Conservation (phyloP, 2,113 vertebrate genomes). For the Pteronura brasiliensis region DNA sequence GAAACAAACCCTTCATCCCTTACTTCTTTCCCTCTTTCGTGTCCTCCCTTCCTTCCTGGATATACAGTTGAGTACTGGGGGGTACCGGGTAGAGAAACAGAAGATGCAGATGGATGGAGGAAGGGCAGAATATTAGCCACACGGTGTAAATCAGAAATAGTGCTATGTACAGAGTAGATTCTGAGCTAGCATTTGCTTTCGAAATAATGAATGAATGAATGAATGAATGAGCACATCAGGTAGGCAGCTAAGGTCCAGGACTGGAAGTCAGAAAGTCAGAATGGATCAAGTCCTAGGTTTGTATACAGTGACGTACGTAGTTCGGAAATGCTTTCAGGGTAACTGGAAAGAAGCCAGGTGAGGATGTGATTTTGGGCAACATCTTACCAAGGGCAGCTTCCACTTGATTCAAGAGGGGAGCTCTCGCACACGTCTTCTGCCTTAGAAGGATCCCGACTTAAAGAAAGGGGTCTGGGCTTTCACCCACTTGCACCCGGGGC, state of each 20-base stretch:
- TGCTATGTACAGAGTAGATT: background rate
- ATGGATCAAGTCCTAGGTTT: background rate
- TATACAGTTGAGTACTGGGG: background rate
- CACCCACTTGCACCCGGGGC: rapidly evolving
- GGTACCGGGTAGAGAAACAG: background rate
- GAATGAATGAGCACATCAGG: background rate
- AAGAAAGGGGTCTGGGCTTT: background rate
- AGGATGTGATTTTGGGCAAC: background rate
- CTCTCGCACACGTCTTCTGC: background rate
- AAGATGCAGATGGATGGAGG: background rate
- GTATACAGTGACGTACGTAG: background rate
- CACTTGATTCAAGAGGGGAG: background rate
- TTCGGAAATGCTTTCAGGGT: background rate
- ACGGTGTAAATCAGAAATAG: background rate
- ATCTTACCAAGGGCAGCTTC: background rate
- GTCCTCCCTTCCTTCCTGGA: background rate
- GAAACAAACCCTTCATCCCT: background rate
- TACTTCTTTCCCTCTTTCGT: background rate
- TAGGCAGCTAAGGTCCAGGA: background rate
- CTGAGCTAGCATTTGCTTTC: background rate
- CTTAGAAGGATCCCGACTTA: background rate
- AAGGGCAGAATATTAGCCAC: background rate
- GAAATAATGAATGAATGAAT: background rate
- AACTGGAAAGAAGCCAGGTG: background rate
- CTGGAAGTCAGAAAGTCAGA: background rate